Percentiles rank a stretch among this genome's conserved stretches.
Evolutionary conservation across 1,140 invertebrate species (phyloP).

Genomic region (Acromyrmex charruanus): DNA sequence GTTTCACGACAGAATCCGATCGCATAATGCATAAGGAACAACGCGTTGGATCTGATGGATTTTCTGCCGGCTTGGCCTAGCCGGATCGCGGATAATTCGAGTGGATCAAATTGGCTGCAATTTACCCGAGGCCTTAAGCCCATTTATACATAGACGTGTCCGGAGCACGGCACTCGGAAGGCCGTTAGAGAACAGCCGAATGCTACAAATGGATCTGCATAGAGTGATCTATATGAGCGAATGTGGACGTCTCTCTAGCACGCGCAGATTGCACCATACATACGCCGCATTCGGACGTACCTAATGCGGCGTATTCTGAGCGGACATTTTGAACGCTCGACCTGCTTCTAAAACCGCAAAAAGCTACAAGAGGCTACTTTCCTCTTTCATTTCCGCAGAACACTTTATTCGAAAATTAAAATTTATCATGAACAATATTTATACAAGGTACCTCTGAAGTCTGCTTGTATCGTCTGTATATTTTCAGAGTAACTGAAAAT

Average conservation of each 20-base stretch:
- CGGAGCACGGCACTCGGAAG: conserved; percentile 32
- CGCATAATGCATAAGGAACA: conserved; percentile 8
- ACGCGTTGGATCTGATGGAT: conserved; percentile 9
- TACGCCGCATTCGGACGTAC: conserved; percentile 38
- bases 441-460: not conserved
- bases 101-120: conserved; percentile 41
- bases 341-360: not conserved
- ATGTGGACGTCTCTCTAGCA: conserved; percentile 22
- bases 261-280: conserved; percentile 38
- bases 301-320: conserved; percentile 43
- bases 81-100: conserved; percentile 43
- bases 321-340: conserved; percentile 40
- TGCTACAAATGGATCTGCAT: conserved; percentile 61
- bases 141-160: conserved; percentile 32
- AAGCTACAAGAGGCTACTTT: not conserved
- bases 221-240: conserved; percentile 38
- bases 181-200: conserved; percentile 42
- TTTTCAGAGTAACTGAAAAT: too few relatives aligned
- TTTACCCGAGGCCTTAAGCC: conserved; percentile 45
- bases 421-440: not conserved
- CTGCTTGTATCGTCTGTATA: too few relatives aligned
- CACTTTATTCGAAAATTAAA: not conserved
- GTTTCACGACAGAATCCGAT: not conserved
- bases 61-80: conserved; percentile 26
- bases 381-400: not conserved